Conservation (phyloP, 2,113 vertebrate genomes). For the Leucopsar rothschildi region DNA sequence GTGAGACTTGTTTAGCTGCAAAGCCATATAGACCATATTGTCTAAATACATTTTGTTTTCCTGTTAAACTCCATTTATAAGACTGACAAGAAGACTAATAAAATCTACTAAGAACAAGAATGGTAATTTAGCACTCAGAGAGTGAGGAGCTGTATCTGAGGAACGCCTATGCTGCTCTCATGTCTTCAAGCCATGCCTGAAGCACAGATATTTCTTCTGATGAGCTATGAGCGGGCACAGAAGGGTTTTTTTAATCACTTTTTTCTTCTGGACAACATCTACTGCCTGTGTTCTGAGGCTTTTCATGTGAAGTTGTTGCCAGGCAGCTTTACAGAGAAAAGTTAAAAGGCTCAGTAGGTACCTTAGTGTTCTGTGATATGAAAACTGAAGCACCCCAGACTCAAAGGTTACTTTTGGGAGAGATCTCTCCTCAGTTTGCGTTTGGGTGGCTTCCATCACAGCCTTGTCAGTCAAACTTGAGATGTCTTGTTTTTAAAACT, state of each 20-base stretch:
- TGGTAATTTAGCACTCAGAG: not conserved
- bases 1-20: conserved; percentile 4
- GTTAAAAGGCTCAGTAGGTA: not conserved
- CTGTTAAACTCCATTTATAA: conserved; percentile 24
- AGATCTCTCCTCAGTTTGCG: not conserved
- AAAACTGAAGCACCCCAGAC: not conserved
- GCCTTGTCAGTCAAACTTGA: not conserved
- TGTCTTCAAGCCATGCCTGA: not conserved
- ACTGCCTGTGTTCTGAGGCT: not conserved
- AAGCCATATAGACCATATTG: conserved; percentile 10
- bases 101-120: conserved; percentile 37
- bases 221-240: not conserved
- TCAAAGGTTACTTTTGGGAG: not conserved
- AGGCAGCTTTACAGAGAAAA: not conserved
- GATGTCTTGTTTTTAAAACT: not conserved
- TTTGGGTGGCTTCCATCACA: not conserved
- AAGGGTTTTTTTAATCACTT: not conserved
- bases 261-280: not conserved
- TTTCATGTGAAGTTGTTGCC: not conserved
- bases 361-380: fast-evolving
- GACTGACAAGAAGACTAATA: conserved; percentile 44
- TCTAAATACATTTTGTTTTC: conserved; percentile 43
- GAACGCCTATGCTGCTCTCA: not conserved
- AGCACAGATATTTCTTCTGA: not conserved
- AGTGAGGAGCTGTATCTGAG: not conserved